Evolutionary conservation across 2,113 vertebrate species (phyloP), one percentile per base, ranked within the genome.

Genomic region (Dendropsophus ebraccatus): DNA sequence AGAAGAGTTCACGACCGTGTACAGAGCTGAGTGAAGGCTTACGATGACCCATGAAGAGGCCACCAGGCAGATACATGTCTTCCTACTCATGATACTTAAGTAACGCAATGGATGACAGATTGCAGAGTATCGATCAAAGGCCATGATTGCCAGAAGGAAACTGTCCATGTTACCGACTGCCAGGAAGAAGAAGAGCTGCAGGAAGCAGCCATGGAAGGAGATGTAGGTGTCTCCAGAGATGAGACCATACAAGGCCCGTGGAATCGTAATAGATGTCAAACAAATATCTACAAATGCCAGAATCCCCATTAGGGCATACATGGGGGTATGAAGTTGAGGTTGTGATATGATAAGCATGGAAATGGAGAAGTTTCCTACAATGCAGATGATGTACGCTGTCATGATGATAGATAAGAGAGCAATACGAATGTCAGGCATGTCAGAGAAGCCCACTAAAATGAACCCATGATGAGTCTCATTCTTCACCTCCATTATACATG

Each of bases 41-140:
- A 49, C 83, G 1, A 35, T 49, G 5, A 52, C 60, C 56, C 56
- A 85, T n/a, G 74, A 67, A 4, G 52, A 65, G 30, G 30, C 14
- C 28, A 78, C 58, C 13, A 85, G 45, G 1, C 19, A 35, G 5
- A 76, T 35, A 47, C 83, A 69, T 3, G 62, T 52, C 1, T 19
- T 69, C 16, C 16, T 13, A 19, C 58, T 85, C 83, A 78, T 85
- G n/a, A 65, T 67, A 2, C 8, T 49, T 0, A 70, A 6, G 21
- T 90, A 90, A 5, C 84, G 74, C 2, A 87, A 41, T 0, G 88
- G 90, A n/a, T 60, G 72, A 58, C 89, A 90, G 17, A 90, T 87
- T 60, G 90, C 88, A 0, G 78, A 58, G 9, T 88, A 89, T 25
- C 84, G 35, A 28, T 90, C 89, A 23, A 73, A 85, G 35, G 89